Conservation (phyloP, 2,888 invertebrate species). For the Nomada fabriciana region DNA sequence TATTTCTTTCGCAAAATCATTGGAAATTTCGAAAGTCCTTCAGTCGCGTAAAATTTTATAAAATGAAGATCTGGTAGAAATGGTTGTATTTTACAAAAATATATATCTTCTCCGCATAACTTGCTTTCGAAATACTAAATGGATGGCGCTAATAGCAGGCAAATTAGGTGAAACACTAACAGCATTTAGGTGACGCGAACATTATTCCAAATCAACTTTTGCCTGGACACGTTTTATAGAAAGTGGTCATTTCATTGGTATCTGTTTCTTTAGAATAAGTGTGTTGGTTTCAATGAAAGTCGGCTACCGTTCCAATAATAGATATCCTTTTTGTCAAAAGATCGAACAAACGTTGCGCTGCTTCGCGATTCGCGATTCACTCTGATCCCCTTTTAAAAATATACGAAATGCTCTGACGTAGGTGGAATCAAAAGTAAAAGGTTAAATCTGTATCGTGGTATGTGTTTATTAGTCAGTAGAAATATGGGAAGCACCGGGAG, state of each 20-base stretch:
- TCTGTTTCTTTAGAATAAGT: neutral
- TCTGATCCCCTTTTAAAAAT: neutral
- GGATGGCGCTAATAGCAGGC: neutral
- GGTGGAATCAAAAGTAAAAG: neutral
- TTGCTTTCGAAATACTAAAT: neutral
- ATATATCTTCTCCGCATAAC: neutral
- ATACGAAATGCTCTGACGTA: neutral
- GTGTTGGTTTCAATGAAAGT: conserved; percentile 8
- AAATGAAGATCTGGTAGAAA: neutral
- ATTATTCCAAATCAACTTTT: neutral
- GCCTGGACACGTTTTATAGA: neutral
- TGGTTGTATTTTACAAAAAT: neutral
- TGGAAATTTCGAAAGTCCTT: neutral
- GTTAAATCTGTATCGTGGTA: neutral
- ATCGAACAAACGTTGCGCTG: neutral
- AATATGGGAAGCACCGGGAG: neutral
- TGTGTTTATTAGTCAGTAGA: neutral
- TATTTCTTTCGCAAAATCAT: no score
- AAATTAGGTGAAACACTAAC: neutral
- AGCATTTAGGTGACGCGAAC: neutral
- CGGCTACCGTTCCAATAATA: conserved; percentile 7
- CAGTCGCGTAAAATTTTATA: neutral
- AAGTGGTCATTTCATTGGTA: neutral
- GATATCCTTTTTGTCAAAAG: conserved; percentile 3
- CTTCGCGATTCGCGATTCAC: neutral